Evolutionary conservation across 2,888 invertebrate species (phyloP), one percentile per base, ranked within the genome.

Genomic region (Biston stratarius): DNA sequence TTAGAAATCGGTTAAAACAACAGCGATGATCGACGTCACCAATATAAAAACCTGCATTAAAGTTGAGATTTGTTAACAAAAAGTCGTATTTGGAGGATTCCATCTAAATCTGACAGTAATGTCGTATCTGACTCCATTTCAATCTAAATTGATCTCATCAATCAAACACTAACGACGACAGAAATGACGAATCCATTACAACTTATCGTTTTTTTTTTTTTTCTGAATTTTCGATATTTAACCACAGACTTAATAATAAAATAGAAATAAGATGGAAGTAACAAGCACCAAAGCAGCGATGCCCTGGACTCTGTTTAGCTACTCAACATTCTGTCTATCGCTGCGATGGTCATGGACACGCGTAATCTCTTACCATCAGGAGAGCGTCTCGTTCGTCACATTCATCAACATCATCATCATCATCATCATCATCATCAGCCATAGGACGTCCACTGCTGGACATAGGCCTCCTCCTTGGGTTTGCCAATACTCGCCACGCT

Each of bases 101-200:
- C 36, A 64, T 58, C 44, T 42, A 47, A 58, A 58, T 61, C 52
- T 48, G 53, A 59, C 62, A 55, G 45, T 45, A 38, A 55, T 33
- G 51, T 45, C 9, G 45, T 33, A 52, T 57, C 51, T 33, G 57
- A 57, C 38, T 67, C 52, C 47, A 44, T 59, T 49, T 53, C 59
- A 45, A 62, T 67, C 55, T 48, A 14, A 62, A 49, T 63, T 55
- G 62, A 62, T 59, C 49, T 48, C 62, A 63, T 67, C 62, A 67
- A 67, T 67, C 67, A 67, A 53, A 53, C 40, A 53, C 59, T 52
- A 55, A 59, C 12, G 49, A 49, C 59, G 38, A 49, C 49, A 33
- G 33, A 38, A 51, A 45, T 52, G 38, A 45, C 36, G 36, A 10
- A 42, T 40, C 57, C 15, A 51, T 58, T 45, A 24, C 15, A n/a